Conservation (phyloP, 2,797 vertebrate species). For the Lacerta bilineata region DNA sequence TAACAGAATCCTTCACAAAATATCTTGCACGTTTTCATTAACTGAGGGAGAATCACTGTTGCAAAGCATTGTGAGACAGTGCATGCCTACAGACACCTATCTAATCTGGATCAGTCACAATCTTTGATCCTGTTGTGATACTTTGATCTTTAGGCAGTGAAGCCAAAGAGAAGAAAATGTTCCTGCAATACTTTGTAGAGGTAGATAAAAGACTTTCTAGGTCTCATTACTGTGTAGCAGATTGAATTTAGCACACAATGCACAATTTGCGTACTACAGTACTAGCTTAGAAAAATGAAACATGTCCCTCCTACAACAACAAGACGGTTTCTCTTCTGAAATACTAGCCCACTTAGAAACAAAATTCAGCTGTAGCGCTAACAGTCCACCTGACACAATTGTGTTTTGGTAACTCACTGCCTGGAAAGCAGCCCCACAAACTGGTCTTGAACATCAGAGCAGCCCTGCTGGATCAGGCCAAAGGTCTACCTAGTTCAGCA, state of each 20-base stretch:
- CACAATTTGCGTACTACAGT: constrained; percentile 3
- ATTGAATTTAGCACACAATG: neutral
- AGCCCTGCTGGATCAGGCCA: neutral
- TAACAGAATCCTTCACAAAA: neutral
- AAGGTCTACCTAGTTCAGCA: neutral
- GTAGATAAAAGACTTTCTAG: neutral
- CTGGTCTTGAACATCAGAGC: neutral
- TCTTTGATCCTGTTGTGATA: constrained; percentile 19
- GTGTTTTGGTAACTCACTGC: neutral
- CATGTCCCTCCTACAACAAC: neutral
- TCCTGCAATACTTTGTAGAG: neutral
- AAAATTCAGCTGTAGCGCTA: neutral
- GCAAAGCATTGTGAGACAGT: neutral
- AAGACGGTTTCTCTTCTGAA: neutral
- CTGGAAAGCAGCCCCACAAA: accelerated
- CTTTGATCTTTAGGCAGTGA: neutral
- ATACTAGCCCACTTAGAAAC: neutral
- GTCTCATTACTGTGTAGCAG: constrained; percentile 7
- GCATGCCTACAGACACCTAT: neutral
- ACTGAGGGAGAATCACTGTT: neutral
- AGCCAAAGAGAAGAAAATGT: constrained; percentile 29
- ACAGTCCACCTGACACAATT: constrained; percentile 9
- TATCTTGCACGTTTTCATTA: neutral
- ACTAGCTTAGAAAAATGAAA: neutral
- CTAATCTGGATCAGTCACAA: neutral